Evolutionary conservation across 2,113 vertebrate genomes (phyloP), one percentile per base, ranked within the genome.

Genomic region (Lophura nycthemera): DNA sequence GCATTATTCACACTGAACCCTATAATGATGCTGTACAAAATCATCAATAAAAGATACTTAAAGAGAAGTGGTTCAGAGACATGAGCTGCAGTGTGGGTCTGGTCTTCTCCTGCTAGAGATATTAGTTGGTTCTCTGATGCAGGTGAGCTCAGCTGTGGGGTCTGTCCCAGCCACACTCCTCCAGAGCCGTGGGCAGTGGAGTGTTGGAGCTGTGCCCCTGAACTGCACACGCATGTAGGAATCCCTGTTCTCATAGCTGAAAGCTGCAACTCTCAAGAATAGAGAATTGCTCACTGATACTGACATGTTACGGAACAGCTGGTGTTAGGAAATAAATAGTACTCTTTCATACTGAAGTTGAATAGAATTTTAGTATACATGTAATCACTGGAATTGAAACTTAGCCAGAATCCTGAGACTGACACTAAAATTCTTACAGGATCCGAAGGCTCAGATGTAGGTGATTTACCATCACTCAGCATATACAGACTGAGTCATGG

Each of bases 291-390:
- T 93, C 9, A 1, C 10, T 61, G 45, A 65, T 66, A 89, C 42
- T 73, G 70, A n/a, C 36, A 42, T 20, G 50, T 84, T 50, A 73
- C 54, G 70, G 77, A 92, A 79, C 81, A 89, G 63, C 34, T 95
- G 73, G 54, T 93, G 59, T 72, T 73, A 43, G 81, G 83, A 89
- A 94, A 85, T 88, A 84, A 93, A 59, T 34, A 70, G 34, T 24
- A 2, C 16, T 65, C 57, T 63, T 43, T 80, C 87, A 38, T 30
- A 83, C 0, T 84, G 66, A 83, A 57, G 40, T 24, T 67, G 38
- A 72, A 89, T 45, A n/a, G 32, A 67, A 63, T 73, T 22, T 92
- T 65, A 42, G 52, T 47, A 25, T 21, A 50, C n/a, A 1, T 34
- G 43, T 61, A 48, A 79, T 76, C 40, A 89, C n/a, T 73, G 67